phyloP scores from a whole-genome alignment of 2,113 vertebrate genomes.

The Xiphophorus maculatus region DNA sequence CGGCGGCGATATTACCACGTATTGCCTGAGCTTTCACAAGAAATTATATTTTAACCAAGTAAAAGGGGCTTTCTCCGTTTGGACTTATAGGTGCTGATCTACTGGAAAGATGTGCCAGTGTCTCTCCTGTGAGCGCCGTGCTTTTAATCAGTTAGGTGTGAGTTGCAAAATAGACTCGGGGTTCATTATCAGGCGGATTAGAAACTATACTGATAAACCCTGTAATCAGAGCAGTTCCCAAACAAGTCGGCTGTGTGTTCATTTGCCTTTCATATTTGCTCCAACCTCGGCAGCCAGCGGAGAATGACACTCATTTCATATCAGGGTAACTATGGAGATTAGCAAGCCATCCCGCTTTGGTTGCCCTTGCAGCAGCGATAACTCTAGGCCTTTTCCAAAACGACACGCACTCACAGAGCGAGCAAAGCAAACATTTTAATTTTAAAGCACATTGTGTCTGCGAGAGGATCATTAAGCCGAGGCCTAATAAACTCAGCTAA shows the following conservation, averaged over 20 bases:
- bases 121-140: constrained; percentile 9
- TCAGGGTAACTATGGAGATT: constrained; percentile 63
- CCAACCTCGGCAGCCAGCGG: constrained; percentile 25
- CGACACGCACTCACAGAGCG: constrained; percentile 8
- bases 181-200: constrained; percentile 65
- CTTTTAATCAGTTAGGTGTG: constrained; percentile 42
- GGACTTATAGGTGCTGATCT: constrained; percentile 19
- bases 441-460: constrained; percentile 35
- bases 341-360: constrained; percentile 53
- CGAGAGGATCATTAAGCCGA: constrained; percentile 53
- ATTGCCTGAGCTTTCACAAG: constrained; percentile 48
- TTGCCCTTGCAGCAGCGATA: constrained; percentile 42
- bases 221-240: constrained; percentile 48
- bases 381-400: neutral
- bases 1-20: constrained; percentile 49
- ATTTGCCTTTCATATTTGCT: constrained; percentile 57
- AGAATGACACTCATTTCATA: constrained; percentile 56
- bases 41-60: constrained; percentile 53
- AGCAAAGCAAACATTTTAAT: constrained; percentile 62
- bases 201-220: constrained; percentile 57
- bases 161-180: constrained; percentile 54
- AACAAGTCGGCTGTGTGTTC: constrained; percentile 61
- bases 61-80: constrained; percentile 16
- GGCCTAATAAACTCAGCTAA: constrained; percentile 63
- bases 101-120: constrained; percentile 19